Evolutionary conservation across 2,888 invertebrate genomes (phyloP).

Genomic region (Drosophila putrida): DNA sequence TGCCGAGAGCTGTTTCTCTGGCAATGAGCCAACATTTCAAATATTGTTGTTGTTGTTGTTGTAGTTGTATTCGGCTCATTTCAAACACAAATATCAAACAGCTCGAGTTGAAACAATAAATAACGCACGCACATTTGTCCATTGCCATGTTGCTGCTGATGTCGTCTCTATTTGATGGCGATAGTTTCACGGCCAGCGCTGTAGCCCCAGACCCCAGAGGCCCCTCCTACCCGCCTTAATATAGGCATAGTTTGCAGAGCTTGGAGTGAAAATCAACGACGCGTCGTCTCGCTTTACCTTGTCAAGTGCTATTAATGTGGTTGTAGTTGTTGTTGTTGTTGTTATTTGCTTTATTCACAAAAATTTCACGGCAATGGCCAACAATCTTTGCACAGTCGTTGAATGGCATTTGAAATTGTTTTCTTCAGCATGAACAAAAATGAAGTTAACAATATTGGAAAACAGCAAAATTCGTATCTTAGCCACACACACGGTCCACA

Average conservation of each 20-base stretch:
- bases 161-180: slow-evolving; percentile 21
- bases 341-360: slow-evolving; percentile 71
- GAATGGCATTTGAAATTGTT: slow-evolving; percentile 70
- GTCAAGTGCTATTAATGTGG: slow-evolving; percentile 56
- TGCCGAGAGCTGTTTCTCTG: slow-evolving; percentile 13
- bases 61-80: slow-evolving; percentile 42
- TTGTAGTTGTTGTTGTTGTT: slow-evolving; percentile 13
- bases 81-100: slow-evolving; percentile 47
- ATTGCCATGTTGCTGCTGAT: slow-evolving; percentile 37
- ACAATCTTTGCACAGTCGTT: slow-evolving; percentile 58
- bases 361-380: slow-evolving; percentile 77
- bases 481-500: background rate
- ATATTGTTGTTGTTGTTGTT: slow-evolving; percentile 8
- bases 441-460: background rate
- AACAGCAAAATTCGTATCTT: background rate
- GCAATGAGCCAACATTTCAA: slow-evolving; percentile 35
- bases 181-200: slow-evolving; percentile 72
- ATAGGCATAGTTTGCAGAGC: slow-evolving; percentile 74
- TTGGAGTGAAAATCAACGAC: slow-evolving; percentile 65
- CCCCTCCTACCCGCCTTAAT: slow-evolving; percentile 30
- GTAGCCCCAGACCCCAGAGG: background rate
- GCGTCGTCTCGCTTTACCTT: slow-evolving; percentile 58
- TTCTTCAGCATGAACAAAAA: slow-evolving; percentile 27
- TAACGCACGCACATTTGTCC: slow-evolving; percentile 64
- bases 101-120: slow-evolving; percentile 70